phyloP scores from a whole-genome alignment of 2,888 invertebrate species.

The Anodontia alba region DNA sequence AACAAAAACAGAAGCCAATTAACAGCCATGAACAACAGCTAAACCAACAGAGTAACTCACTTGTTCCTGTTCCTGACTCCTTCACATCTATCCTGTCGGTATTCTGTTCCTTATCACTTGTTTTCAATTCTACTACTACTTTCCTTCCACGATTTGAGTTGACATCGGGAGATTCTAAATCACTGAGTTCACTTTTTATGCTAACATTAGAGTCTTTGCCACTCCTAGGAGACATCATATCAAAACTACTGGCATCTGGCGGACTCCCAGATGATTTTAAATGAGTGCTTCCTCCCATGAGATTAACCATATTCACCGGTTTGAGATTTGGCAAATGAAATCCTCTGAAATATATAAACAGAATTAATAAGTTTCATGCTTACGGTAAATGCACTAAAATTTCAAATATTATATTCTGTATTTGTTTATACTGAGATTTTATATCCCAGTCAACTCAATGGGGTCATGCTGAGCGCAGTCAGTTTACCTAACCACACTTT shows the following conservation, averaged over 20 bases:
- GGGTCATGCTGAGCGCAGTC: too few relatives aligned
- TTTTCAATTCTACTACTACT: constrained; percentile 60
- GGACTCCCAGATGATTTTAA: constrained; percentile 86
- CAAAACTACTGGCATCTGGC: constrained; percentile 82
- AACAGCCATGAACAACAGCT: too few relatives aligned
- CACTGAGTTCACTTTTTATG: constrained; percentile 82
- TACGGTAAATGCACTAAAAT: too few relatives aligned
- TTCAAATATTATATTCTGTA: too few relatives aligned
- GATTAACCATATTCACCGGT: constrained; percentile 73
- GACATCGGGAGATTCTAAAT: constrained; percentile 74
- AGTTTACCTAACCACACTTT: too few relatives aligned
- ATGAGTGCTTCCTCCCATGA: constrained; percentile 87
- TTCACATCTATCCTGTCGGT: constrained; percentile 77
- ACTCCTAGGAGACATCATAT: constrained; percentile 80
- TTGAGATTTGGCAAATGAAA: constrained; percentile 79
- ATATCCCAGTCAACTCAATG: too few relatives aligned
- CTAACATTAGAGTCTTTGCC: constrained; percentile 81
- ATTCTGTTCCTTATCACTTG: constrained; percentile 79
- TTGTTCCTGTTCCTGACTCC: constrained; percentile 76
- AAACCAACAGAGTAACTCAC: constrained; percentile 63
- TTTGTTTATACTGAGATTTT: too few relatives aligned
- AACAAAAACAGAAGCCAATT: too few relatives aligned
- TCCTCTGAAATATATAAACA: constrained; percentile 61
- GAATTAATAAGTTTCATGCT: too few relatives aligned
- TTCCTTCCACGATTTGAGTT: constrained; percentile 53